These are phyloP conservation scores for Stenolophus ochropezus DNA, from an alignment of 2,888 invertebrate species.

Conservation along the genomic window DNA sequence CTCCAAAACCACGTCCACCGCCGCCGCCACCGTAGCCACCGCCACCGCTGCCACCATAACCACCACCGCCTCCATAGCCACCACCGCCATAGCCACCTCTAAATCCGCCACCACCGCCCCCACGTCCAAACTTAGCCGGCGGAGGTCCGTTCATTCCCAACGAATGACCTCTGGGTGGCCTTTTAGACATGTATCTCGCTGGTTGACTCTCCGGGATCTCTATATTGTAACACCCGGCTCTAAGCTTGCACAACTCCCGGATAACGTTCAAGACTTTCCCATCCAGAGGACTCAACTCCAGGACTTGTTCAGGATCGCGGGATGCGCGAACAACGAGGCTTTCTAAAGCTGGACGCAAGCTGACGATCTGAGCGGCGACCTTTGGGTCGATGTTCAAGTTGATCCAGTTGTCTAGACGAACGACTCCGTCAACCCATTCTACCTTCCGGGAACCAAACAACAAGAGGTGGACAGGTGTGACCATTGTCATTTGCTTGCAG, in stretches of 20 bases:
- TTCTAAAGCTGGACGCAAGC: slow-evolving; percentile 92
- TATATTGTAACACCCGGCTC: slow-evolving; percentile 83
- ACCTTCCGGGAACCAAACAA: slow-evolving; percentile 94
- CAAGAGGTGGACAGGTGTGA: slow-evolving; percentile 93
- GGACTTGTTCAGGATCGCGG: slow-evolving; percentile 84
- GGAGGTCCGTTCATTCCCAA: slow-evolving; percentile 70
- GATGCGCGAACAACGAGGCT: slow-evolving; percentile 87
- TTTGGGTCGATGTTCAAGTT: slow-evolving; percentile 89
- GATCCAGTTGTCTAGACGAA: slow-evolving; percentile 95
- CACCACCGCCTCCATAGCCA: slow-evolving; percentile 62
- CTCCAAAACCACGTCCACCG: slow-evolving; percentile 61
- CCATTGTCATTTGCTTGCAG: slow-evolving; percentile 96
- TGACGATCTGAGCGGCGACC: slow-evolving; percentile 87
- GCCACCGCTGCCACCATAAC: slow-evolving; percentile 60
- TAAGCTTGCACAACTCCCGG: slow-evolving; percentile 83
- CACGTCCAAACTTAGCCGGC: slow-evolving; percentile 72
- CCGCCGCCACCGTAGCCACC: slow-evolving; percentile 50
- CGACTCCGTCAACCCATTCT: slow-evolving; percentile 84
- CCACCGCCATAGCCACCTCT: slow-evolving; percentile 64
- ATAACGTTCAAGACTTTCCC: slow-evolving; percentile 83
- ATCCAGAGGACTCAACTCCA: slow-evolving; percentile 79
- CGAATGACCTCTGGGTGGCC: slow-evolving; percentile 74
- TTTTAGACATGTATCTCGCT: slow-evolving; percentile 74
- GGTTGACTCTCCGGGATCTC: slow-evolving; percentile 73
- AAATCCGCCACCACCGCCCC: slow-evolving; percentile 65